These are phyloP conservation scores for Clostera curtula DNA, from an alignment of 2,888 invertebrate species.

Conservation along the genomic window DNA sequence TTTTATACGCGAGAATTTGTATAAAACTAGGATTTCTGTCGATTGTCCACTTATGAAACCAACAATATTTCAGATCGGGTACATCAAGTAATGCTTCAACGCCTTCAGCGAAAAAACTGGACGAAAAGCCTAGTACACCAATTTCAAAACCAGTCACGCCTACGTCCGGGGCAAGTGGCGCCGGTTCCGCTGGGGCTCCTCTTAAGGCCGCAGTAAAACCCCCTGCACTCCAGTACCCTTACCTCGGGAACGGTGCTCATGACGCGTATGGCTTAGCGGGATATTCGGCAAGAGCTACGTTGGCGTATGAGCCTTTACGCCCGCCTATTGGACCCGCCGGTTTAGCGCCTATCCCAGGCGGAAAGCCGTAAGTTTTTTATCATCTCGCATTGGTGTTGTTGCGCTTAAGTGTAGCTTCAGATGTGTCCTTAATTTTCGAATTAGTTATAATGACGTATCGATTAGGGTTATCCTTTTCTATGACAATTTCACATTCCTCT, in stretches of 20 bases:
- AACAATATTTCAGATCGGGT: slow-evolving; percentile 82
- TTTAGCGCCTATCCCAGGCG: slow-evolving; percentile 83
- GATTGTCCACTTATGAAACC: not conserved
- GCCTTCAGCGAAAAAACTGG: slow-evolving; percentile 89
- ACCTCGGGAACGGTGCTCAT: slow-evolving; percentile 69
- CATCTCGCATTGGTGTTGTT: too few species aligned
- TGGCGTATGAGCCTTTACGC: slow-evolving; percentile 66
- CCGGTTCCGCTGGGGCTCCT: slow-evolving; percentile 74
- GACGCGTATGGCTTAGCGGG: slow-evolving; percentile 68
- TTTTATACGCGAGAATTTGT: slow-evolving; percentile 11
- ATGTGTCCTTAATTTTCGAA: too few species aligned
- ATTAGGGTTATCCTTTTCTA: too few species aligned
- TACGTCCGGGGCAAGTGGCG: slow-evolving; percentile 79
- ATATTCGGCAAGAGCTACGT: slow-evolving; percentile 65
- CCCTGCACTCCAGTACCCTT: slow-evolving; percentile 78
- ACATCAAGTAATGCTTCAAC: slow-evolving; percentile 94
- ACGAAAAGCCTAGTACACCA: slow-evolving; percentile 93
- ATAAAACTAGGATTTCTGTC: not conserved
- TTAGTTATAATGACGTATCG: too few species aligned
- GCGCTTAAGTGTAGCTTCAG: too few species aligned
- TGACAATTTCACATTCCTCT: not conserved
- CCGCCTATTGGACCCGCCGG: slow-evolving; percentile 72
- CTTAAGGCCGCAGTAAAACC: slow-evolving; percentile 75
- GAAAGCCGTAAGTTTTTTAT: slow-evolving; percentile 85
- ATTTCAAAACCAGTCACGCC: slow-evolving; percentile 94